phyloP scores from a whole-genome alignment of 2,797 vertebrate genomes.

The Melanotaenia maccullochi region DNA sequence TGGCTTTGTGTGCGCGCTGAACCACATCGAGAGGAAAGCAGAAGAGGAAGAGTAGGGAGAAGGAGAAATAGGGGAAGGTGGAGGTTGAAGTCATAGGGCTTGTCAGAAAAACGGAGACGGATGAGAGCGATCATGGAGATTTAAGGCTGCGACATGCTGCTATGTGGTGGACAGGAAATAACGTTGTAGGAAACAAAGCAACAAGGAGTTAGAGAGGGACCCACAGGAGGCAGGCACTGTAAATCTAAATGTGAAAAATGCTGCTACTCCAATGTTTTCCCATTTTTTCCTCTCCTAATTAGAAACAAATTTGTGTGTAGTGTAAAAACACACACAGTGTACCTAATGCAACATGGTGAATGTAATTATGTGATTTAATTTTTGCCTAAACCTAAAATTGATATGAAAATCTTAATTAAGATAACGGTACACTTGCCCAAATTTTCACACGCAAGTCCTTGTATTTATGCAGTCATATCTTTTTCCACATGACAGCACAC shows the following conservation, averaged over 20 bases:
- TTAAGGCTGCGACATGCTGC: slow-evolving; percentile 17
- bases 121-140: slow-evolving; percentile 43
- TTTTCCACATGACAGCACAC: slow-evolving; percentile 28
- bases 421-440: slow-evolving; percentile 30
- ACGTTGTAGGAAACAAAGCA: slow-evolving; percentile 14
- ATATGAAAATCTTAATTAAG: slow-evolving; percentile 44
- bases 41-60: background rate
- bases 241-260: background rate
- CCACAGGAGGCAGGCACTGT: background rate
- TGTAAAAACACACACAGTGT: background rate
- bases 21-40: slow-evolving; percentile 20
- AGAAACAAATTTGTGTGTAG: background rate
- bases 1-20: slow-evolving; percentile 29
- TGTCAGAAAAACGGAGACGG: slow-evolving; percentile 21
- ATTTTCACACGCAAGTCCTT: slow-evolving; percentile 14
- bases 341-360: background rate
- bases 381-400: slow-evolving; percentile 23
- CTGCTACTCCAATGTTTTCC: background rate
- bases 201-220: slow-evolving; percentile 1
- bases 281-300: background rate
- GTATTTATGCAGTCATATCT: slow-evolving; percentile 17
- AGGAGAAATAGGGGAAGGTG: slow-evolving; percentile 7
- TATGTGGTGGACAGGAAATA: slow-evolving; percentile 26
- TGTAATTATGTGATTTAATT: slow-evolving; percentile 28
- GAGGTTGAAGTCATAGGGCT: slow-evolving; percentile 9